Conservation (phyloP, 2,888 invertebrate species). For the Eledone cirrhosa region DNA sequence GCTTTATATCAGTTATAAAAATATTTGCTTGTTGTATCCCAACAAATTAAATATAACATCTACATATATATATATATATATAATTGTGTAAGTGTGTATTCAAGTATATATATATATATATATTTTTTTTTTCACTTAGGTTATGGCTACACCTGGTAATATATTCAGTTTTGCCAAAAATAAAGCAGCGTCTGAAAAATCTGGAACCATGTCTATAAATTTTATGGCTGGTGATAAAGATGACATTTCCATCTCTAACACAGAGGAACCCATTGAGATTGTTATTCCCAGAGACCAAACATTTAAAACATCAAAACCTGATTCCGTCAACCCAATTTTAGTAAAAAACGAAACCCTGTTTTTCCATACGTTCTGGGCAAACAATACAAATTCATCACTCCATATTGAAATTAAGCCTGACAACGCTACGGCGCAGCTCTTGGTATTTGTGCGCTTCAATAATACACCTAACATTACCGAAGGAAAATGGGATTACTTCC, state of each 20-base stretch:
- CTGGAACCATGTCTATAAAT: conserved; percentile 34
- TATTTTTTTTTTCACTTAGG: conserved; percentile 31
- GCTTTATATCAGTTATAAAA: no score
- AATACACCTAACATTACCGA: conserved; percentile 37
- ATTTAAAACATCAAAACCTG: conserved; percentile 28
- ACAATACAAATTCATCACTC: conserved; percentile 30
- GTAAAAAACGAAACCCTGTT: conserved; percentile 29
- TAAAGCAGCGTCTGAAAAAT: conserved; percentile 31
- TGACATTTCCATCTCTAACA: conserved; percentile 31
- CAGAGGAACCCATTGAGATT: conserved; percentile 43
- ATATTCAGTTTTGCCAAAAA: conserved; percentile 32
- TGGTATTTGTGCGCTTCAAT: conserved; percentile 40
- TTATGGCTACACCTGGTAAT: conserved; percentile 37
- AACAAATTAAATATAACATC: no score
- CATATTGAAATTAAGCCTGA: conserved; percentile 38
- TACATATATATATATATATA: no score
- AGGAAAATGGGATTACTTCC: conserved; percentile 36
- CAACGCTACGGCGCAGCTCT: conserved; percentile 38
- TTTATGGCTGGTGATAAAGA: conserved; percentile 35
- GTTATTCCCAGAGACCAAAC: conserved; percentile 43
- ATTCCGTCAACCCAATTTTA: conserved; percentile 24
- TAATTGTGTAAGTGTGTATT: no score
- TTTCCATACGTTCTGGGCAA: conserved; percentile 36
- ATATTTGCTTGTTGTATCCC: no score
- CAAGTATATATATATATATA: no score